phyloP scores from a whole-genome alignment of 1,140 invertebrate genomes.

The Pachypeltis micranthus region DNA sequence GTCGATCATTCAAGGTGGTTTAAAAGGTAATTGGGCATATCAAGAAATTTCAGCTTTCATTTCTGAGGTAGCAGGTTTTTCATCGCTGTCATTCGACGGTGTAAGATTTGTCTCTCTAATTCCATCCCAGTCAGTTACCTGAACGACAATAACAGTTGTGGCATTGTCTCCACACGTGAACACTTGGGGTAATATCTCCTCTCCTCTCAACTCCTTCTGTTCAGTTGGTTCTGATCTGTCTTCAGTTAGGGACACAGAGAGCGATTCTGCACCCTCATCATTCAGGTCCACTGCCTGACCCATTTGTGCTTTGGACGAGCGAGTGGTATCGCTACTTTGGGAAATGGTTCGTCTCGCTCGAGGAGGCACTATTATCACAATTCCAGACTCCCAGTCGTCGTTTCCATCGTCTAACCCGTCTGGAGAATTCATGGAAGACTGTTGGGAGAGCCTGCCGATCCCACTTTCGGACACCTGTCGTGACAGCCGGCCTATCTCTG shows the following conservation, averaged over 20 bases:
- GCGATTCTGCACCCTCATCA: not conserved
- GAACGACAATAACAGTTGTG: not conserved
- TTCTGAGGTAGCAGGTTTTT: too few species aligned
- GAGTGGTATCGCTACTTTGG: not conserved
- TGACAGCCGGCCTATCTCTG: not conserved
- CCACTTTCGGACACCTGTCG: not conserved
- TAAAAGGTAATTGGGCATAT: too few species aligned
- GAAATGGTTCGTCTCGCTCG: not conserved
- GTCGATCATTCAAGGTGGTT: too few species aligned
- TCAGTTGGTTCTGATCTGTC: not conserved
- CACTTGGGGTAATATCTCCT: not conserved
- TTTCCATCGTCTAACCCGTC: not conserved
- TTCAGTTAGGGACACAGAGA: not conserved
- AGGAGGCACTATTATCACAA: not conserved
- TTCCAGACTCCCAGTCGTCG: not conserved
- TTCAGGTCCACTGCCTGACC: not conserved
- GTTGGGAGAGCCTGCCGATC: not conserved
- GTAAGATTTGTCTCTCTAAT: too few species aligned
- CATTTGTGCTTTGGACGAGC: not conserved
- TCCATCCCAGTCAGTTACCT: not conserved
- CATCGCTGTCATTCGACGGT: too few species aligned
- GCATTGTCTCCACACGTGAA: not conserved
- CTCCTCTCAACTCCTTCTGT: not conserved
- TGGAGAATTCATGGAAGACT: not conserved
- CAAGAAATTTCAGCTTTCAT: too few species aligned